Percentiles rank a stretch among this genome's conserved stretches.
Evolutionary conservation across 2,113 vertebrate genomes (phyloP).

Genomic region (Mormyrus iriodes): DNA sequence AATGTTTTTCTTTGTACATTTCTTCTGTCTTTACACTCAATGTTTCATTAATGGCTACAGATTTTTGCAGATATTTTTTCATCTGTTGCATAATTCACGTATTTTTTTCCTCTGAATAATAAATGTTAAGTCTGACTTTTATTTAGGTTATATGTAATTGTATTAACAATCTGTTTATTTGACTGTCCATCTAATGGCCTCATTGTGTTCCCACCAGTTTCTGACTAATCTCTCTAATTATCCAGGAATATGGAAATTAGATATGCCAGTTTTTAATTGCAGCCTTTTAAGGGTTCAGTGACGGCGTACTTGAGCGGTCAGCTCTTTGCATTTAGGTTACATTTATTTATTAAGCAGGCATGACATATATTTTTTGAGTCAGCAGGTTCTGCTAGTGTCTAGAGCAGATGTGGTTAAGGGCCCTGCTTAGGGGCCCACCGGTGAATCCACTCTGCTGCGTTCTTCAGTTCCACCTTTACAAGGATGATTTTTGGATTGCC

Average conservation of each 20-base stretch:
- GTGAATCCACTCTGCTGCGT: background rate
- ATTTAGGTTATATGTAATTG: constrained; percentile 11
- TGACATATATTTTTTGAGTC: background rate
- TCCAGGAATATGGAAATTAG: constrained; percentile 39
- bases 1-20: no score
- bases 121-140: constrained; percentile 1
- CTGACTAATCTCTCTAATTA: constrained; percentile 27
- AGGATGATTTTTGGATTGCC: constrained; percentile 17
- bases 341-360: background rate
- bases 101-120: constrained; percentile 1
- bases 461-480: constrained; percentile 48
- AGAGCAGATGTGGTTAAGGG: background rate
- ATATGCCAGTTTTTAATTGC: constrained; percentile 36
- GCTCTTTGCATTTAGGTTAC: background rate
- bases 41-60: background rate
- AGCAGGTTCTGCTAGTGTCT: background rate
- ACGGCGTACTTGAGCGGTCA: constrained; percentile 27
- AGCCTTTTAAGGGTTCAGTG: constrained; percentile 29
- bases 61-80: constrained; percentile 1
- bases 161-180: constrained; percentile 8
- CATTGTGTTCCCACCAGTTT: background rate
- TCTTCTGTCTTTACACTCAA: background rate
- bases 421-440: background rate
- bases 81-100: background rate
- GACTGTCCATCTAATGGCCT: background rate